Evolutionary conservation across 2,797 vertebrate genomes (phyloP).

Genomic region (Poeciliopsis turneri): DNA sequence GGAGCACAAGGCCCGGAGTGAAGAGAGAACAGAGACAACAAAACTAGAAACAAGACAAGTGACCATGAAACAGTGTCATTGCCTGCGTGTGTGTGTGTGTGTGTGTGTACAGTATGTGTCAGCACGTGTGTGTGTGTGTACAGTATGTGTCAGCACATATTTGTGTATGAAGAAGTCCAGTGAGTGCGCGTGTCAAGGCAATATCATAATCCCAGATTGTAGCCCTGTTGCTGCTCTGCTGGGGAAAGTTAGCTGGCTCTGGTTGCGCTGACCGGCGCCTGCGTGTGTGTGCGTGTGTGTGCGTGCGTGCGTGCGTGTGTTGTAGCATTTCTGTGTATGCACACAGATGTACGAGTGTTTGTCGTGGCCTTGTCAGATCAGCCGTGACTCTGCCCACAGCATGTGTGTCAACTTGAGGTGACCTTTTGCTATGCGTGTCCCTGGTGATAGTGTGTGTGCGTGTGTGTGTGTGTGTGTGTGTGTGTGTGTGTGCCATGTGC

Average conservation of each 20-base stretch:
- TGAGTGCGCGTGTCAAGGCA: conserved; percentile 62
- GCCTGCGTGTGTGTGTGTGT: conserved; percentile 17
- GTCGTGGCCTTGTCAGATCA: conserved; percentile 59
- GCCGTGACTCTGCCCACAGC: conserved; percentile 56
- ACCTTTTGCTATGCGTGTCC: conserved; percentile 46
- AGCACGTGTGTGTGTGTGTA: conserved; percentile 13
- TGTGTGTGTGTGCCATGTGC: conserved; percentile 27
- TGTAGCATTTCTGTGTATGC: conserved; percentile 30
- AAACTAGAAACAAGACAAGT: conserved; percentile 48
- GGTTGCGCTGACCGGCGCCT: conserved; percentile 40
- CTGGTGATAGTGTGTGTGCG: conserved; percentile 26
- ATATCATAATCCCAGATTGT: conserved; percentile 75
- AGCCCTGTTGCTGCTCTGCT: conserved; percentile 60
- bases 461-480: conserved; percentile 24
- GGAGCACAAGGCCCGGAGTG: conserved; percentile 47
- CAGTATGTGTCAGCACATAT: conserved; percentile 27
- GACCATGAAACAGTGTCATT: conserved; percentile 36
- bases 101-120: conserved; percentile 5
- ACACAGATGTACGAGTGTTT: conserved; percentile 40
- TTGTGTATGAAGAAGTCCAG: conserved; percentile 44
- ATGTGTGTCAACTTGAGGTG: conserved; percentile 53
- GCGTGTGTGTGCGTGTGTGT: not conserved
- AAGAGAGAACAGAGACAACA: conserved; percentile 32
- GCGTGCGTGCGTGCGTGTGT: not conserved
- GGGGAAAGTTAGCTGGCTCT: conserved; percentile 67